A percentile compares a stretch with the other conserved stretches of the same genome.
Conservation (phyloP, 2,888 invertebrate genomes). For the Graphium colonna region DNA sequence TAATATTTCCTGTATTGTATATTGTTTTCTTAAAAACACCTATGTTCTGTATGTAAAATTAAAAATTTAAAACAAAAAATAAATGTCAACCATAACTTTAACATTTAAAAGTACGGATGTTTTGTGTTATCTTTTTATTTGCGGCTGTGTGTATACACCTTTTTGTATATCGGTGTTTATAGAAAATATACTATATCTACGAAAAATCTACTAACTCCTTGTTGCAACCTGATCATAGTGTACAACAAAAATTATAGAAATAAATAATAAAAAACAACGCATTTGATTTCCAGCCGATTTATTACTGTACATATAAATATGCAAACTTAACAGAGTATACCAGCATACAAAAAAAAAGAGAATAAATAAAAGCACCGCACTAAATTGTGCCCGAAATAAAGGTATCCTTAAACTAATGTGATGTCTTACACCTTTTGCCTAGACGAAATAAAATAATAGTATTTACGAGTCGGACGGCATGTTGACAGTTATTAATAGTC, state of each 20-base stretch:
- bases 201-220: too few species aligned
- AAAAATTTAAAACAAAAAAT: too few species aligned
- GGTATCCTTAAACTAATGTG: slow-evolving; percentile 45
- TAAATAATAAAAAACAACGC: neutral
- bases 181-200: too few species aligned
- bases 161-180: too few species aligned
- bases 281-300: slow-evolving; percentile 1
- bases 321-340: slow-evolving; percentile 17
- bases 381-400: slow-evolving; percentile 32
- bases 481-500: slow-evolving; percentile 1
- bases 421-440: slow-evolving; percentile 47
- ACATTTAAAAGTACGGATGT: too few species aligned
- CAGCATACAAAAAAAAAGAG: slow-evolving; percentile 35
- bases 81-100: too few species aligned
- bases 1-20: too few species aligned
- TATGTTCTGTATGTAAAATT: too few species aligned
- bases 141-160: too few species aligned
- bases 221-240: too few species aligned
- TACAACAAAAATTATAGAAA: neutral
- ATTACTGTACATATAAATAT: slow-evolving; percentile 6
- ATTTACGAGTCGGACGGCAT: slow-evolving; percentile 20
- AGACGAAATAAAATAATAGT: slow-evolving; percentile 44
- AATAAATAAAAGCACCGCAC: slow-evolving; percentile 37
- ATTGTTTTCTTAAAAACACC: too few species aligned
- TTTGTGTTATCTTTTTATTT: neutral